Evolutionary conservation across 2,888 invertebrate species (phyloP), one percentile per base, ranked within the genome.

Genomic region (Operophtera brumata): DNA sequence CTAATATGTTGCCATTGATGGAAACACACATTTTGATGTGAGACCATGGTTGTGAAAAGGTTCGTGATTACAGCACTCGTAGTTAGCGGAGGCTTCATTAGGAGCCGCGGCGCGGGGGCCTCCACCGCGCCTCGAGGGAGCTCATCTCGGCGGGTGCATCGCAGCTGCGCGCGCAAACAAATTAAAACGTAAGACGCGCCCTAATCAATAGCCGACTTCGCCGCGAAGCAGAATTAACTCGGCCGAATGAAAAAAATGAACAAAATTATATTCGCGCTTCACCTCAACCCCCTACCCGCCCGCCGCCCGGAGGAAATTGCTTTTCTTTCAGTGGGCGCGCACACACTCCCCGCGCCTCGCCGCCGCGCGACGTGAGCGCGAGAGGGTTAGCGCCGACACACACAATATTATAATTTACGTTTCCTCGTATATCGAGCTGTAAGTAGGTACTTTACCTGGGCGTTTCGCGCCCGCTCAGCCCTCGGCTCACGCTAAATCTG

Each of bases 351-450:
- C 63, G 49, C 54, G 82, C 82, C 78, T 84, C 82, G 78, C 20
- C 83, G 80, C 75, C 76, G 75, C 71, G 59, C 52, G 69, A 65
- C 69, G 79, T 69, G 75, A 75, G 78, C 82, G 81, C 78, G 86
- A 86, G 88, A 86, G 87, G 88, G 88, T 87, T 87, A 86, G 78
- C 84, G 77, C 86, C 84, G 82, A 80, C 86, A 83, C 85, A 87
- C 86, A 86, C 87, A 86, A 89, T 90, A 90, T 90, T 90, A 90
- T 90, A 90, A 90, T 90, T 90, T 89, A 89, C 88, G 88, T 88
- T 84, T 86, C 81, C 85, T 80, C 87, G 88, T 88, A 88, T 86
- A 86, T 87, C 86, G 88, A 84, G 83, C 80, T 84, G 87, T 88
- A 88, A 89, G 89, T 85, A 88, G 86, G 86, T 83, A 82, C 88